phyloP scores from a whole-genome alignment of 37 sponge, comb jelly and placozoan species.

The Ephydatia muelleri region DNA sequence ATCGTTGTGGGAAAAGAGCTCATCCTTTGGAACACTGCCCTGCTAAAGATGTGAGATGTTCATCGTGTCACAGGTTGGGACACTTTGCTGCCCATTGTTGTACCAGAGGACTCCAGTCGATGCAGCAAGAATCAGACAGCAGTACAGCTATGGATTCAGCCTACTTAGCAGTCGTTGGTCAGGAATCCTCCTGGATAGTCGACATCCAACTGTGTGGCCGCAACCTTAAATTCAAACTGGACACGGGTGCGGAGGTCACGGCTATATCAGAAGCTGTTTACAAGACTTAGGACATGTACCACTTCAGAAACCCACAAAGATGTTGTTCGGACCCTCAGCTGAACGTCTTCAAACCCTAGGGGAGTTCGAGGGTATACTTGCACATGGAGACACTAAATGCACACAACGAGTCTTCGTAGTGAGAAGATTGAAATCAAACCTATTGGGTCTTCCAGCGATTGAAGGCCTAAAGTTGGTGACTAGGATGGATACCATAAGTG shows the following conservation, averaged over 20 bases:
- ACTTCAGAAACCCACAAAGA: slow-evolving; percentile 7
- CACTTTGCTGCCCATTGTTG: slow-evolving; percentile 11
- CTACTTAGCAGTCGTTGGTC: background rate
- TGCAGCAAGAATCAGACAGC: background rate
- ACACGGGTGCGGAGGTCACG: slow-evolving; percentile 48
- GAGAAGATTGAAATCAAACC: slow-evolving; percentile 9
- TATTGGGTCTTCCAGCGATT: slow-evolving; percentile 16
- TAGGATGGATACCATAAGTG: background rate
- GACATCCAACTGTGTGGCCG: background rate
- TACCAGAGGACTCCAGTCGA: background rate
- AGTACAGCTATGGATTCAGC: slow-evolving; percentile 6
- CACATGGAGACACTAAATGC: background rate
- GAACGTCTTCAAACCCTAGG: slow-evolving; percentile 1
- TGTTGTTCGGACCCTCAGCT: slow-evolving; percentile 6
- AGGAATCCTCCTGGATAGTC: slow-evolving; percentile 12
- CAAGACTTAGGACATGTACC: background rate
- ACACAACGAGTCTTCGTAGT: slow-evolving; percentile 4
- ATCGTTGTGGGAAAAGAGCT: slow-evolving; percentile 9
- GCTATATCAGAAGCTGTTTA: slow-evolving; percentile 5
- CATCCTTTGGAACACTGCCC: slow-evolving; percentile 21
- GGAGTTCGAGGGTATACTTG: background rate
- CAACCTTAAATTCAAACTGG: slow-evolving; percentile 28
- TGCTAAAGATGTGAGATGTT: slow-evolving; percentile 12
- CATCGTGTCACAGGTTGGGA: slow-evolving; percentile 16
- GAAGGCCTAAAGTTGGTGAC: slow-evolving; percentile 9